Percentiles rank a stretch among this genome's conserved stretches.
Conservation (phyloP, 2,888 invertebrate genomes). For the Liodrosophila aerea region DNA sequence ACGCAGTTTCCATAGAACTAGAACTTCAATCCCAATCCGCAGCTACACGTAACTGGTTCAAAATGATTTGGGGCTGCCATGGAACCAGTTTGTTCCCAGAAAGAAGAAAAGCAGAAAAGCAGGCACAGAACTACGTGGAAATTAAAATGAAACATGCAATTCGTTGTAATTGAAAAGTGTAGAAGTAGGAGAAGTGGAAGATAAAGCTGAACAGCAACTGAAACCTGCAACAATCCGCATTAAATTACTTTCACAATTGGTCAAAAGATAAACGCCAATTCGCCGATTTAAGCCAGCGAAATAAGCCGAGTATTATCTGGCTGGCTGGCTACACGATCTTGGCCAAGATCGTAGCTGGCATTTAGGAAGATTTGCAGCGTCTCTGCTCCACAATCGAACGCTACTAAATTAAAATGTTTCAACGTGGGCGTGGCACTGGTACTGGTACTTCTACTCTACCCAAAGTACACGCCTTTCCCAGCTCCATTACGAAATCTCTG, state of each 20-base stretch:
- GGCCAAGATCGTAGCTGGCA: slow-evolving; percentile 38
- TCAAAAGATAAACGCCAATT: slow-evolving; percentile 65
- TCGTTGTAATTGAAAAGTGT: slow-evolving; percentile 69
- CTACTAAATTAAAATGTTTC: slow-evolving; percentile 57
- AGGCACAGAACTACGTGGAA: slow-evolving; percentile 51
- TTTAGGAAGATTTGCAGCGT: slow-evolving; percentile 44
- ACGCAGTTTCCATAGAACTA: slow-evolving; percentile 71
- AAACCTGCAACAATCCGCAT: slow-evolving; percentile 54
- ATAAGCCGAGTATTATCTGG: slow-evolving; percentile 51
- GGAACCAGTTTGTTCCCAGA: slow-evolving; percentile 60
- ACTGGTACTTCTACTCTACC: too few species aligned
- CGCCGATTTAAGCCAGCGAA: slow-evolving; percentile 29
- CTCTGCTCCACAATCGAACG: slow-evolving; percentile 52
- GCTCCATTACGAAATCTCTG: slow-evolving; percentile 62
- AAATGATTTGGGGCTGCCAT: slow-evolving; percentile 58
- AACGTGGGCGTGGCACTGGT: slow-evolving; percentile 49
- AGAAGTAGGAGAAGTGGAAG: slow-evolving; percentile 14
- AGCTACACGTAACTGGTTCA: slow-evolving; percentile 69
- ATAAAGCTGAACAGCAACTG: neutral
- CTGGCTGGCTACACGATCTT: slow-evolving; percentile 61
- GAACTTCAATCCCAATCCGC: slow-evolving; percentile 14
- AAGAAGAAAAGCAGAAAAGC: slow-evolving; percentile 53
- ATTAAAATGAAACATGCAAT: slow-evolving; percentile 78
- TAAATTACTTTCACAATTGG: slow-evolving; percentile 78
- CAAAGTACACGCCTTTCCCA: slow-evolving; percentile 29